A percentile compares a stretch with the other conserved stretches of the same genome.
phyloP scores from a whole-genome alignment of 2,797 vertebrate genomes.

The Lophura swinhoii region DNA sequence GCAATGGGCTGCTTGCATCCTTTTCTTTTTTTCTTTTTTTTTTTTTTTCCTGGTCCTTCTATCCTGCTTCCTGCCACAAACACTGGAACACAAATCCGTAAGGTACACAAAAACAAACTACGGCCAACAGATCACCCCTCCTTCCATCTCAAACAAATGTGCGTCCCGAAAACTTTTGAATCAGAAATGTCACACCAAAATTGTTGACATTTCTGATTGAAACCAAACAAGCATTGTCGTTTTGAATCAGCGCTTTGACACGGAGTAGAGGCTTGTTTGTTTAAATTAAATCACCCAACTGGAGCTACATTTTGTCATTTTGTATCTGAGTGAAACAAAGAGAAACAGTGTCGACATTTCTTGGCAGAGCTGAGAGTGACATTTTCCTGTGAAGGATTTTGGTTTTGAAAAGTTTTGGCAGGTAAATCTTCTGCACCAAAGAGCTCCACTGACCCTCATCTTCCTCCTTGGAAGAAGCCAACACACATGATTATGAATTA shows the following conservation, averaged over 20 bases:
- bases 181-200: neutral
- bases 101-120: fast-evolving
- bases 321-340: neutral
- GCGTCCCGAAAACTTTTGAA: neutral
- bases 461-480: neutral
- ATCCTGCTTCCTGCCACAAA: fast-evolving
- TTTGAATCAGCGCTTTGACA: neutral
- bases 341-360: conserved; percentile 13
- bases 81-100: neutral
- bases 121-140: neutral
- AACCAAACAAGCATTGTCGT: conserved; percentile 39
- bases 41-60: neutral
- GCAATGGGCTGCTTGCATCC: fast-evolving
- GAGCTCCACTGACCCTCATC: neutral
- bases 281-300: conserved; percentile 12
- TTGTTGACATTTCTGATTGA: conserved; percentile 23
- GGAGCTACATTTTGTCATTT: conserved; percentile 30
- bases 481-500: neutral
- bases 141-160: neutral
- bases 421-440: neutral
- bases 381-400: neutral
- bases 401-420: neutral
- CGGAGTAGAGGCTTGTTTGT: conserved; percentile 5
- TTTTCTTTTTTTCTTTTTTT: neutral
- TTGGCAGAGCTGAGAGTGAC: neutral